Base-by-base conservation (phyloP, 2,888 invertebrate genomes). In the Leptarthrus brevirostris region DNA sequence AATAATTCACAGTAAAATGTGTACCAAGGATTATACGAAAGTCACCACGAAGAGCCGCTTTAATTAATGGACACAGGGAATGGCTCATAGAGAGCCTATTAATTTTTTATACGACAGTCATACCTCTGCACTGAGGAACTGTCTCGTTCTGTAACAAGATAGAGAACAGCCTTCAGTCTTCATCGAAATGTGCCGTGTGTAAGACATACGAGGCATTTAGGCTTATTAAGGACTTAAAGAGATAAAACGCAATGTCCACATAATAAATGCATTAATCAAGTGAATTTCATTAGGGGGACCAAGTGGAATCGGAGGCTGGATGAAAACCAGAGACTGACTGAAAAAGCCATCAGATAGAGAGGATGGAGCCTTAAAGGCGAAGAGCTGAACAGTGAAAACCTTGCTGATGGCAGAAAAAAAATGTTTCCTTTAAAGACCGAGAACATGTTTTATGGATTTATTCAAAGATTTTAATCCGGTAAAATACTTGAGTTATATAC, bases 241-340 rank as follows among this genome's bases (percentile, higher is more conserved):
- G 73, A 73, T 73, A 66, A 73, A 73, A 73, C 44, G 66, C 53
- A 64, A 66, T 66, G 64, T 64, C 54, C 73, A 73, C 66, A 73
- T 73, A 73, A 73, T 64, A 73, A 73, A 73, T 73, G 73, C 73
- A 73, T 73, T 73, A 73, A 73, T 73, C 73, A 73, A 66, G 30
- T 73, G 73, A 73, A 73, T 73, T 66, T 73, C 73, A 66, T 73
- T 73, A 66, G 34, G 40, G 44, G 53, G 54, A 24, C 52, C 26
- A 54, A 22, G 26, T 26, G 52, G 52, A 18, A 5, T 24, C n/a
- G 54, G 5, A n/a, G 54, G 54, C 26, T 18, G 54, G 18, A 2
- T n/a, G n/a, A 44, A 14, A 44, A 24, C 24, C 16, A 4, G 14
- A 26, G 26, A 66, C 18, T 20, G 2, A n/a, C 64, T 47, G 64